phyloP scores from a whole-genome alignment of 2,797 vertebrate genomes.

The Pangasius djambal region DNA sequence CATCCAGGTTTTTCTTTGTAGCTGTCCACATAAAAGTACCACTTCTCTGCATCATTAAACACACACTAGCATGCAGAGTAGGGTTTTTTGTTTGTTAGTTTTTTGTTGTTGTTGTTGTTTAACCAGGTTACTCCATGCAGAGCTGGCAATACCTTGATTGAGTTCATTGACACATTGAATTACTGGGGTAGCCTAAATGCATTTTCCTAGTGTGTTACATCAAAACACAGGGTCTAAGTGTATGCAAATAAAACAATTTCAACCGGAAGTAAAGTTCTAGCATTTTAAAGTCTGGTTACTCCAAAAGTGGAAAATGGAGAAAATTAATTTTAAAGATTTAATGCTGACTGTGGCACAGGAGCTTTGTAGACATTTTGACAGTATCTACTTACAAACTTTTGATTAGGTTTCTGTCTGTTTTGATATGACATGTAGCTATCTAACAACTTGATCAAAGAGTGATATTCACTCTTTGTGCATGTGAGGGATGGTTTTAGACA shows the following conservation, averaged over 20 bases:
- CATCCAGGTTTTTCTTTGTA: slow-evolving; percentile 17
- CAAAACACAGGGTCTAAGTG: slow-evolving; percentile 30
- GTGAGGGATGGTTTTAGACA: background rate
- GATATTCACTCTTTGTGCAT: background rate
- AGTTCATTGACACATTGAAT: slow-evolving; percentile 41
- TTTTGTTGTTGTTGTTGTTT: slow-evolving; percentile 1
- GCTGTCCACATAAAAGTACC: slow-evolving; percentile 18
- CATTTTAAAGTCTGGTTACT: background rate
- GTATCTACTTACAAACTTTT: background rate
- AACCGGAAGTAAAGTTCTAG: background rate
- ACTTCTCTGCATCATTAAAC: slow-evolving; percentile 24
- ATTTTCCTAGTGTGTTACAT: slow-evolving; percentile 35
- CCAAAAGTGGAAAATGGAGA: background rate
- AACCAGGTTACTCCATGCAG: slow-evolving; percentile 36
- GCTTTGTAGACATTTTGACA: background rate
- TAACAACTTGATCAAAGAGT: background rate
- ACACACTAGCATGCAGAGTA: background rate
- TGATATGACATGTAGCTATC: background rate
- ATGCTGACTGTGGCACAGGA: background rate
- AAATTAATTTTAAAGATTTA: background rate
- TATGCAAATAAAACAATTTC: slow-evolving; percentile 7
- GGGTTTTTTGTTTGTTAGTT: slow-evolving; percentile 26
- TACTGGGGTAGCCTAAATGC: slow-evolving; percentile 14
- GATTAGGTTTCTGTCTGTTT: background rate
- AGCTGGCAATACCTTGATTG: slow-evolving; percentile 38